These are phyloP conservation scores for Agrochola lychnidis DNA, from an alignment of 2,888 invertebrate genomes.

Conservation along the genomic window DNA sequence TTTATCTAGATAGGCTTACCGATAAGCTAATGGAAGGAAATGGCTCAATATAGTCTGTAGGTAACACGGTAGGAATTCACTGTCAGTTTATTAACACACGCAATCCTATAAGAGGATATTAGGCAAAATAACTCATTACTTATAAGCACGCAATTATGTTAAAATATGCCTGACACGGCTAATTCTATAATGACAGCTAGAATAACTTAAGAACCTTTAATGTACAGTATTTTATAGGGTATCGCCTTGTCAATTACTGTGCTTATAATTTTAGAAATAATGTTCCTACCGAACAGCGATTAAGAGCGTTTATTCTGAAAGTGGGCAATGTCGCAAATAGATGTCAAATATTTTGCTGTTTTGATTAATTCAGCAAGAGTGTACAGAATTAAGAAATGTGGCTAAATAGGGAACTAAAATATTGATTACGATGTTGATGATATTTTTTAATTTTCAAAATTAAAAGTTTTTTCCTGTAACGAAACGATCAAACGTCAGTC, in stretches of 20 bases:
- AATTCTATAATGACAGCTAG: constrained; percentile 44
- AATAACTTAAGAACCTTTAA: constrained; percentile 28
- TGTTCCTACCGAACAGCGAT: neutral
- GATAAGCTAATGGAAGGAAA: constrained; percentile 44
- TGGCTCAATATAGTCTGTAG: constrained; percentile 34
- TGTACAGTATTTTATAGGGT: constrained; percentile 12
- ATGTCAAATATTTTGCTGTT: no score
- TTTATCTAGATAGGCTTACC: constrained; percentile 2
- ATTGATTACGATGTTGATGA: no score
- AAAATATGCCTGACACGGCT: constrained; percentile 41
- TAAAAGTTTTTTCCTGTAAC: no score
- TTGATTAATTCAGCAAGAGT: no score
- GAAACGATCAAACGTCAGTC: no score
- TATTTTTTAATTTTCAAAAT: no score
- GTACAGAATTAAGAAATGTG: no score
- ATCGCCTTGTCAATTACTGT: constrained; percentile 12
- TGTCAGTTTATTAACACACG: constrained; percentile 29
- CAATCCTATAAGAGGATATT: constrained; percentile 42
- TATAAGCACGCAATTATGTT: constrained; percentile 40
- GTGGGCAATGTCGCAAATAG: no score
- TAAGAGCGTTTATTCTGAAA: no score
- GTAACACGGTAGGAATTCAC: constrained; percentile 33
- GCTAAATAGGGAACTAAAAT: no score
- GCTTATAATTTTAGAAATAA: constrained; percentile 19
- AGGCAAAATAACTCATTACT: constrained; percentile 51